Conservation (phyloP, 2,113 vertebrate species). For the Cettia cetti region DNA sequence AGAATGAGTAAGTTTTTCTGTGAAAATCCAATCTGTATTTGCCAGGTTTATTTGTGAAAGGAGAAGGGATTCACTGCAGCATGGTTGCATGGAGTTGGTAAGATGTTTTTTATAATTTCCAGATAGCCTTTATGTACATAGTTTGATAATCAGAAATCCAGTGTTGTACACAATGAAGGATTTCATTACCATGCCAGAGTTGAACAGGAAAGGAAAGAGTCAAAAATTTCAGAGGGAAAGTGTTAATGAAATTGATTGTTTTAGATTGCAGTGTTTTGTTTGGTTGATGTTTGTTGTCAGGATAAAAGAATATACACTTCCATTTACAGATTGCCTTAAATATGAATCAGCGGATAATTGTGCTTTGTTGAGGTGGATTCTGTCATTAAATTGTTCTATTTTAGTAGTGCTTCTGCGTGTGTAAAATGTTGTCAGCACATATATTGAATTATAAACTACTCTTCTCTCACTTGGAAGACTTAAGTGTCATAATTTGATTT, state of each 20-base stretch:
- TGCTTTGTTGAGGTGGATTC: not conserved
- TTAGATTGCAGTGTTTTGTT: not conserved
- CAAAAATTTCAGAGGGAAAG: not conserved
- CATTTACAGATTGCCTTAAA: not conserved
- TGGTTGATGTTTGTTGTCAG: not conserved
- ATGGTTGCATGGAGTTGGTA: not conserved
- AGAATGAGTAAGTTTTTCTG: conserved; percentile 80
- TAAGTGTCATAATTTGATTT: not conserved
- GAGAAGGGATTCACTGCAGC: not conserved
- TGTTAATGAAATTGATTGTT: not conserved
- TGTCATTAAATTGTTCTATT: not conserved
- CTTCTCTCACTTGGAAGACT: not conserved
- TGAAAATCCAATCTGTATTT: not conserved
- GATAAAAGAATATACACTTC: not conserved
- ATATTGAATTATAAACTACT: not conserved
- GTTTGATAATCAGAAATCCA: not conserved
- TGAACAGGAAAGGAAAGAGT: not conserved
- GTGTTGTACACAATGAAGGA: not conserved
- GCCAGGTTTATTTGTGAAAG: not conserved
- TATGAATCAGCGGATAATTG: not conserved
- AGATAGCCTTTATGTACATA: not conserved
- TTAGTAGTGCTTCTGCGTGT: not conserved
- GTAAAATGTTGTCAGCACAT: rapidly evolving
- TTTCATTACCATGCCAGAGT: not conserved
- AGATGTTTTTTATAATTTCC: not conserved